These are phyloP conservation scores for Sphyrna mokarran DNA, from an alignment of 2,113 vertebrate species.

Conservation along the genomic window DNA sequence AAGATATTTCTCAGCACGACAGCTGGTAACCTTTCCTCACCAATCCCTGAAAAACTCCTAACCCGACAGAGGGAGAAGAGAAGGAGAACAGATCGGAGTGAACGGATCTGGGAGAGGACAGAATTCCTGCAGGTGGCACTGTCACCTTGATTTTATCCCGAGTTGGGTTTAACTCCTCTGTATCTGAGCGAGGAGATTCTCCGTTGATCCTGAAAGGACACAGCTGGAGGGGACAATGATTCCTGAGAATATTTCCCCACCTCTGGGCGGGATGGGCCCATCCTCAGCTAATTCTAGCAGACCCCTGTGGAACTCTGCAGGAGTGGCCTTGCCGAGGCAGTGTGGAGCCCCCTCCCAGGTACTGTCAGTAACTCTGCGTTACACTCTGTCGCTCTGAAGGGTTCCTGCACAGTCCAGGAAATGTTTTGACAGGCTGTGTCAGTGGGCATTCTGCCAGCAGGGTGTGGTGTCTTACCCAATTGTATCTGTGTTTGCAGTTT, in stretches of 20 bases:
- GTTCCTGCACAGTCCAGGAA: background rate
- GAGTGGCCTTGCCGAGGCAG: background rate
- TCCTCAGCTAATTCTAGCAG: background rate
- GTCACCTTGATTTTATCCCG: background rate
- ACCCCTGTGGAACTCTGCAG: background rate
- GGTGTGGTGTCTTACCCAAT: background rate
- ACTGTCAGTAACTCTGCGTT: background rate
- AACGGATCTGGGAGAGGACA: background rate
- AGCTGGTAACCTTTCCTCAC: background rate
- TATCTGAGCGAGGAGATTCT: background rate
- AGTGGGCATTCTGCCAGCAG: background rate
- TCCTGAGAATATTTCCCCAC: background rate
- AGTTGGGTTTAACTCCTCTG: background rate
- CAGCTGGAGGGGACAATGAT: background rate
- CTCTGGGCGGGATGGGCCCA: background rate
- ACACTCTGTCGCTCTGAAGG: background rate
- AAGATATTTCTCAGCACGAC: too few species aligned
- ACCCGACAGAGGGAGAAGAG: background rate
- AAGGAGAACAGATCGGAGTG: background rate
- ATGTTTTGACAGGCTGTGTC: background rate
- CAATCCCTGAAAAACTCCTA: background rate
- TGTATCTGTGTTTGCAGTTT: background rate
- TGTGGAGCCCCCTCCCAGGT: background rate
- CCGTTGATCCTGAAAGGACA: background rate
- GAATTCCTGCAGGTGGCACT: background rate